These are phyloP conservation scores for Asteroscopus sphinx DNA, from an alignment of 2,888 invertebrate genomes.

Conservation along the genomic window DNA sequence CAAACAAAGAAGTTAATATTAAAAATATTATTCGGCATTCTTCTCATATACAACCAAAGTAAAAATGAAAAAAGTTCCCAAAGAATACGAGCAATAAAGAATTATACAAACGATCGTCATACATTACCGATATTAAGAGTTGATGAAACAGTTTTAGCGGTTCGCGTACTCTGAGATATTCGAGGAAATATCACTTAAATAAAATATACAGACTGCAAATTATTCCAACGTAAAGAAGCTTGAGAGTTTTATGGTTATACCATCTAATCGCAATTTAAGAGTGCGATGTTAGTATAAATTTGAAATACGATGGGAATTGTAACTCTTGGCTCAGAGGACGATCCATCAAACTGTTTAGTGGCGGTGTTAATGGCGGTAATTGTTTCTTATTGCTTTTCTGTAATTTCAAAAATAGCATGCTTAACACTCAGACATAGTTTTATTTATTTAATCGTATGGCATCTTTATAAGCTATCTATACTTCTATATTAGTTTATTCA, in stretches of 20 bases:
- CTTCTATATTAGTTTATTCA: too few species aligned
- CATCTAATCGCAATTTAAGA: conserved; percentile 71
- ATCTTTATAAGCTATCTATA: too few species aligned
- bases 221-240: conserved; percentile 75
- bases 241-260: conserved; percentile 75
- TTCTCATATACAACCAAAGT: conserved; percentile 51
- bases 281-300: conserved; percentile 71
- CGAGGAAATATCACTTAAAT: conserved; percentile 69
- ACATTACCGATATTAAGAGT: conserved; percentile 73
- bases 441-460: too few species aligned
- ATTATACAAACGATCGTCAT: conserved; percentile 69
- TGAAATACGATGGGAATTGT: conserved; percentile 39
- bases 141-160: conserved; percentile 71
- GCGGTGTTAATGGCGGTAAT: not conserved
- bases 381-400: not conserved
- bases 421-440: too few species aligned
- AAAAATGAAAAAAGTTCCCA: conserved; percentile 58
- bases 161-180: conserved; percentile 59
- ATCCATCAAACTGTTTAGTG: conserved; percentile 9
- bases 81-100: conserved; percentile 65
- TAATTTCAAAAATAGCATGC: too few species aligned
- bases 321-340: conserved; percentile 11
- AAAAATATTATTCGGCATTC: conserved; percentile 44
- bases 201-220: conserved; percentile 76
- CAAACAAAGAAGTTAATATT: conserved; percentile 31